A percentile compares a stretch with the other conserved stretches of the same genome.
Evolutionary conservation across 1,140 invertebrate genomes (phyloP).

Genomic region (Cryptotermes secundus): DNA sequence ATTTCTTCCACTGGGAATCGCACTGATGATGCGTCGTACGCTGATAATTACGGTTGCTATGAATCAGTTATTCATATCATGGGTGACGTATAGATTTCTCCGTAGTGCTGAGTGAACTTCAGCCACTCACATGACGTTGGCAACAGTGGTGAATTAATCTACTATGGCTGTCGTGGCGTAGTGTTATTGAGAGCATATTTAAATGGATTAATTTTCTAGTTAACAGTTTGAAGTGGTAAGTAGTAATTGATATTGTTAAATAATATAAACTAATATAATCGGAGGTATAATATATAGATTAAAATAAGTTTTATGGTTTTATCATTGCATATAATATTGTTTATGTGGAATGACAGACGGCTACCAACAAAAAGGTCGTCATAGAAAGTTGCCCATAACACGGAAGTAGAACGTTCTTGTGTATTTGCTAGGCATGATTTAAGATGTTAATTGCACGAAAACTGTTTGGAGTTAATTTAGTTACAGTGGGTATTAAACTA

Average conservation of each 20-base stretch:
- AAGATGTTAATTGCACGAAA: neutral
- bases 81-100: neutral
- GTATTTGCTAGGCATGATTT: neutral
- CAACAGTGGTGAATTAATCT: constrained; percentile 21
- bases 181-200: neutral
- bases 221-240: neutral
- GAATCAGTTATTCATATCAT: neutral
- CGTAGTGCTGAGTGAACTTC: neutral
- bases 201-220: neutral
- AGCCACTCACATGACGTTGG: constrained; percentile 6
- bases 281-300: neutral
- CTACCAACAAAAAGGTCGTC: neutral
- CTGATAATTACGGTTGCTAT: neutral
- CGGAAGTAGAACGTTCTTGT: neutral
- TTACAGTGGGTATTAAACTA: neutral
- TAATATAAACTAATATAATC: neutral
- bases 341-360: constrained; percentile 13
- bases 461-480: neutral
- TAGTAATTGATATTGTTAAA: neutral
- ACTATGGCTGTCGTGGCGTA: constrained; percentile 25
- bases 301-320: neutral
- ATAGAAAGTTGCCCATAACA: neutral
- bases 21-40: neutral
- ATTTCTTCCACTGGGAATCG: neutral
- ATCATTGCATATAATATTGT: neutral